Conservation (phyloP, 37 sponge, comb jelly and placozoan genomes). For the Ephydatia muelleri region DNA sequence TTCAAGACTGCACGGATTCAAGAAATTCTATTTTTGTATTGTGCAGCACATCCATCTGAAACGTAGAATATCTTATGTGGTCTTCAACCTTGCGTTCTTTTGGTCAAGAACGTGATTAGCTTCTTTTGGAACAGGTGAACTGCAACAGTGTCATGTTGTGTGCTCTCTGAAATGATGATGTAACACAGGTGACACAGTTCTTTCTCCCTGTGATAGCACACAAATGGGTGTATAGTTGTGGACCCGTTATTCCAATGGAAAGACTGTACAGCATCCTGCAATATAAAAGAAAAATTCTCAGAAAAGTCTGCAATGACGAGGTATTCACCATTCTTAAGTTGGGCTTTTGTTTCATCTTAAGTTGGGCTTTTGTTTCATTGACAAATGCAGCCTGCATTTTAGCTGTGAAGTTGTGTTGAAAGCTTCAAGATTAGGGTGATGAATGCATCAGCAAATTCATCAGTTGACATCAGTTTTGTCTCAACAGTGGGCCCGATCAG, state of each 20-base stretch:
- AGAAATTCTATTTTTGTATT: too few relatives aligned
- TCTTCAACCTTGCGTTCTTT: too few relatives aligned
- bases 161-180: constrained; percentile 51
- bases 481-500: constrained; percentile 17
- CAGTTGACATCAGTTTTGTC: constrained; percentile 9
- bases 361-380: constrained; percentile 13
- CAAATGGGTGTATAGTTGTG: constrained; percentile 60
- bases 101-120: too few relatives aligned
- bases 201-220: constrained; percentile 20
- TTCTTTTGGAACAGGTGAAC: too few relatives aligned
- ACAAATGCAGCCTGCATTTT: constrained; percentile 33
- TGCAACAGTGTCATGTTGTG: constrained; percentile 51
- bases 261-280: constrained; percentile 57
- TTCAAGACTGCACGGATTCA: background rate
- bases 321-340: constrained; percentile 18
- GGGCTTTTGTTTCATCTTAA: constrained; percentile 17
- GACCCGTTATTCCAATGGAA: constrained; percentile 65
- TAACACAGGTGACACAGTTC: constrained; percentile 39
- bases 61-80: too few relatives aligned
- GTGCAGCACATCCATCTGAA: too few relatives aligned
- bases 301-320: constrained; percentile 46
- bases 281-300: constrained; percentile 58
- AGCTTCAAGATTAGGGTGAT: background rate
- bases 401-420: constrained; percentile 33
- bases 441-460: constrained; percentile 29